Percentiles rank a stretch among this genome's conserved stretches.
Conservation (phyloP, 2,797 vertebrate species). For the Rhinophrynus dorsalis region DNA sequence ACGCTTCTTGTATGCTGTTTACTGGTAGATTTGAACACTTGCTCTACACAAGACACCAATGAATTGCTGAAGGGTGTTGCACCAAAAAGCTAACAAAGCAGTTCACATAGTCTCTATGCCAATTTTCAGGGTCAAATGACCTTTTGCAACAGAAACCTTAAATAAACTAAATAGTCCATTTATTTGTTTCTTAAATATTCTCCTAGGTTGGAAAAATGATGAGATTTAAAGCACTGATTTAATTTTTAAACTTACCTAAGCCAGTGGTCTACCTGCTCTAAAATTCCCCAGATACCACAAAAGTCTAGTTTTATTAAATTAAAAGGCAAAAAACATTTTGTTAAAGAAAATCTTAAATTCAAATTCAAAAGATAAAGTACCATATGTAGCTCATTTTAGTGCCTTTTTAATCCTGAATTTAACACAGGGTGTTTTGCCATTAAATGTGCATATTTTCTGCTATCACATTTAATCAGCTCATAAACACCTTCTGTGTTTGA, state of each 20-base stretch:
- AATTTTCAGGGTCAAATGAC: conserved; percentile 34
- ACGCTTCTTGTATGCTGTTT: conserved; percentile 47
- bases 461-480: too few relatives aligned
- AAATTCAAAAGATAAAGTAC: too few relatives aligned
- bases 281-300: background rate
- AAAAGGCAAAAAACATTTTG: too few relatives aligned
- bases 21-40: conserved; percentile 46
- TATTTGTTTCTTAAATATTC: conserved; percentile 35
- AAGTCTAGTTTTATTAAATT: background rate
- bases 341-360: too few relatives aligned
- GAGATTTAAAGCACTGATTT: conserved; percentile 28
- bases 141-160: conserved; percentile 44
- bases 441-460: too few relatives aligned
- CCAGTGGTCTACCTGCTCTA: conserved; percentile 20
- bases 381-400: too few relatives aligned
- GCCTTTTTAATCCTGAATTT: too few relatives aligned
- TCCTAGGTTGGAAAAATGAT: conserved; percentile 34
- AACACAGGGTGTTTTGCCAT: too few relatives aligned
- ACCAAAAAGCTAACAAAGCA: conserved; percentile 45
- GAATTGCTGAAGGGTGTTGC: conserved; percentile 49
- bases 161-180: conserved; percentile 39
- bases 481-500: too few relatives aligned
- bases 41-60: conserved; percentile 41
- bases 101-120: conserved; percentile 41
- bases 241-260: conserved; percentile 13